Conservation (phyloP, 1,140 invertebrate genomes). For the Globodera rostochiensis region DNA sequence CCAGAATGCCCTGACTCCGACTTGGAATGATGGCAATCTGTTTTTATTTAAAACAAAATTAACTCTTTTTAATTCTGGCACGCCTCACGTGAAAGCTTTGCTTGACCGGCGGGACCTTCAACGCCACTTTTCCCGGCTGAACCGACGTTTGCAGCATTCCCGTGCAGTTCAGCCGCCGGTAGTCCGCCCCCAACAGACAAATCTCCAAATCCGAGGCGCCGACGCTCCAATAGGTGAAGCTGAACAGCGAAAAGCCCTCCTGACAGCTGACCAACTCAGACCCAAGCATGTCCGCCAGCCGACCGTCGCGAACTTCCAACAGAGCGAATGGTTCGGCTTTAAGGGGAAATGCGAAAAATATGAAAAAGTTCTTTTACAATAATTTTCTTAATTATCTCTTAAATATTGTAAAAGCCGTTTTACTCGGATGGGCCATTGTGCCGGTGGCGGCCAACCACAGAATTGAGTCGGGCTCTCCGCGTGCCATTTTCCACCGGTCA, state of each 20-base stretch:
- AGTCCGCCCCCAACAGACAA: constrained; percentile 57
- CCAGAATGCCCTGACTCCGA: constrained; percentile 48
- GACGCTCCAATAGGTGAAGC: constrained; percentile 63
- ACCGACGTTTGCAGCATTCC: constrained; percentile 58
- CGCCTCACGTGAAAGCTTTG: constrained; percentile 56
- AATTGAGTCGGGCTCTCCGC: constrained; percentile 59
- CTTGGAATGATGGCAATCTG: constrained; percentile 62
- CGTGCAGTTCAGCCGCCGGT: constrained; percentile 59
- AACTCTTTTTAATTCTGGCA: neutral
- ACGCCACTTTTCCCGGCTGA: constrained; percentile 63
- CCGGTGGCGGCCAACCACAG: constrained; percentile 65
- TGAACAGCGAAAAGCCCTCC: constrained; percentile 48
- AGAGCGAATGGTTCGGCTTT: constrained; percentile 60
- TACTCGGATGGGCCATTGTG: constrained; percentile 62
- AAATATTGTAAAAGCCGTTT: constrained; percentile 17
- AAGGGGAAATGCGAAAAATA: constrained; percentile 1
- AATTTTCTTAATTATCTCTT: constrained; percentile 1
- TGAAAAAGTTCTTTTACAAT: no score
- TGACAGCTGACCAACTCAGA: constrained; percentile 60
- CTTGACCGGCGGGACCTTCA: constrained; percentile 60
- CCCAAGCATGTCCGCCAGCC: constrained; percentile 49
- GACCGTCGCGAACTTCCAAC: constrained; percentile 56
- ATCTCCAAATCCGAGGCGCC: constrained; percentile 60
- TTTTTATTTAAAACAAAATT: constrained; percentile 25
- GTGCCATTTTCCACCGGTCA: constrained; percentile 57